Evolutionary conservation across 2,888 invertebrate species (phyloP).

Genomic region (Pecten maximus): DNA sequence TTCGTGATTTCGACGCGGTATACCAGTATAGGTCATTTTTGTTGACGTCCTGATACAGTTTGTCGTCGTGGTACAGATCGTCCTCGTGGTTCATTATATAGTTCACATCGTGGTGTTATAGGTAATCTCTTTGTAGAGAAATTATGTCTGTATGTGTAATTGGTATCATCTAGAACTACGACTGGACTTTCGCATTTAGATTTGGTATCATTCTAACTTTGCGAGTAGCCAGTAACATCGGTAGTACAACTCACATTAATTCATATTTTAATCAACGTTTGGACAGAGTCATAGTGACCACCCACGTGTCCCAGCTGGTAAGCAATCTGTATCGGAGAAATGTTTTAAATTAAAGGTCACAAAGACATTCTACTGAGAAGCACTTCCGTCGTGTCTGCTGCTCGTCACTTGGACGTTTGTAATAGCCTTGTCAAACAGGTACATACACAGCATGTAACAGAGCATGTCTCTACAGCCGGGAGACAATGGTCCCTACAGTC

Average conservation of each 20-base stretch:
- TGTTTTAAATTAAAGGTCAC: neutral
- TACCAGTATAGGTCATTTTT: too few relatives aligned
- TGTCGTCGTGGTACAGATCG: too few relatives aligned
- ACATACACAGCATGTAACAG: neutral
- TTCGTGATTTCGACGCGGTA: too few relatives aligned
- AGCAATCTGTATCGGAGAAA: neutral
- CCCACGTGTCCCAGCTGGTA: neutral
- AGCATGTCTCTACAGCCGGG: neutral
- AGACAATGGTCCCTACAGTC: neutral
- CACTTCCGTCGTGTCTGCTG: neutral
- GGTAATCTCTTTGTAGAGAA: too few relatives aligned
- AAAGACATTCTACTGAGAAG: neutral
- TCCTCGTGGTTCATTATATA: too few relatives aligned
- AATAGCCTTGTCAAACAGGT: neutral
- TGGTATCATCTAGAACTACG: too few relatives aligned
- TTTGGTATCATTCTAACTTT: neutral
- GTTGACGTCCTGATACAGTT: too few relatives aligned
- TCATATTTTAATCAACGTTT: neutral
- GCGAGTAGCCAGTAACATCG: neutral
- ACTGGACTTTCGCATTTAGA: too few relatives aligned
- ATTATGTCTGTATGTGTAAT: too few relatives aligned
- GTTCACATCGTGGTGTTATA: too few relatives aligned
- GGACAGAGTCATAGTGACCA: neutral
- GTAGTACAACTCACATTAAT: neutral
- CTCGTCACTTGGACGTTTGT: neutral